phyloP scores from a whole-genome alignment of 2,797 vertebrate genomes.

The Pelochelys cantorii region DNA sequence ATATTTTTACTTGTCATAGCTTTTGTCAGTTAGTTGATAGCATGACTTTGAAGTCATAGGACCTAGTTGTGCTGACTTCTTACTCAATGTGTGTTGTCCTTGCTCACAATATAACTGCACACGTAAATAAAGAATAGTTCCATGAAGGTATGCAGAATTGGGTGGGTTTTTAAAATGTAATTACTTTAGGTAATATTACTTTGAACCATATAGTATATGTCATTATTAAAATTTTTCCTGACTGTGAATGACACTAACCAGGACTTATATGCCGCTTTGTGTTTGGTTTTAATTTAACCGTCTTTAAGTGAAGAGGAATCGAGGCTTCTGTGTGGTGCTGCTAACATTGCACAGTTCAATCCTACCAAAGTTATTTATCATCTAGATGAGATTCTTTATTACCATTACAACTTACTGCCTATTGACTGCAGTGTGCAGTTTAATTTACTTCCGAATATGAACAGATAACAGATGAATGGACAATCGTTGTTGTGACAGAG shows the following conservation, averaged over 20 bases:
- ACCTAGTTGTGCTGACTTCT: fast-evolving
- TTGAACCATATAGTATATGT: fast-evolving
- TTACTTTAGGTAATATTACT: not conserved
- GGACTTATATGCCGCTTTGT: fast-evolving
- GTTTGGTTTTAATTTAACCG: not conserved
- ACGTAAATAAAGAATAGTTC: fast-evolving
- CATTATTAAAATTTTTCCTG: not conserved
- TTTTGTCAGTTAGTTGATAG: fast-evolving
- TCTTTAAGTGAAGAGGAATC: fast-evolving
- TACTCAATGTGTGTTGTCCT: fast-evolving
- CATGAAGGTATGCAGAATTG: fast-evolving
- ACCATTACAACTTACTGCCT: not conserved
- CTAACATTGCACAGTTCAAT: fast-evolving
- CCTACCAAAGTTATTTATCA: not conserved
- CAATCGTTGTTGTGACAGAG: not conserved
- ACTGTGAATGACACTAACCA: fast-evolving
- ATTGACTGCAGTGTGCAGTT: not conserved
- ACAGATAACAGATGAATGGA: not conserved
- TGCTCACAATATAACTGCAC: fast-evolving
- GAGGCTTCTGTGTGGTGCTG: fast-evolving
- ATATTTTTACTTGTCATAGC: fast-evolving
- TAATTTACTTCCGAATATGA: not conserved
- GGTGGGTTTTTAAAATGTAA: not conserved
- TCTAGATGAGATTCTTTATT: not conserved
- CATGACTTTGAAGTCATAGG: not conserved